A percentile compares a stretch with the other conserved stretches of the same genome.
Conservation (phyloP, 2,888 invertebrate genomes). For the Clivina fossor region DNA sequence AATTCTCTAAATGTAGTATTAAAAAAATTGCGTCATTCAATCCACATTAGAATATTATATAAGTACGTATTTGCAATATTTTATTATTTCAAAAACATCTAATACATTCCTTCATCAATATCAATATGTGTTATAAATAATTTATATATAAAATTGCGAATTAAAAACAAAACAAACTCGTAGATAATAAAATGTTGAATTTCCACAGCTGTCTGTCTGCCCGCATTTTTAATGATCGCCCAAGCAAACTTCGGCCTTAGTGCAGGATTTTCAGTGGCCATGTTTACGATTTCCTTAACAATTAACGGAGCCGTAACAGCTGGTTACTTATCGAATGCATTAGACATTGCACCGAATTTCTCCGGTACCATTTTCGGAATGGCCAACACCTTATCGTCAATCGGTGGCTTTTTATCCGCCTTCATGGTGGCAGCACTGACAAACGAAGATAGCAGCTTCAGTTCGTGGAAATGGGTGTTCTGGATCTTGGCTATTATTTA, state of each 20-base stretch:
- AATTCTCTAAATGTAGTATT: too few relatives aligned
- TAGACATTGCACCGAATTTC: conserved; percentile 87
- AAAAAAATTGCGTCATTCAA: too few relatives aligned
- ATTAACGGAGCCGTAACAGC: conserved; percentile 85
- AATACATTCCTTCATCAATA: too few relatives aligned
- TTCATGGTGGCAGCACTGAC: conserved; percentile 80
- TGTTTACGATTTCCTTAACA: conserved; percentile 78
- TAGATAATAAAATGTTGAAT: conserved; percentile 8
- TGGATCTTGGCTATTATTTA: conserved; percentile 76
- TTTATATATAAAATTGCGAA: background rate
- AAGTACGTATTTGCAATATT: too few relatives aligned
- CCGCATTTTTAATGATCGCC: conserved; percentile 72
- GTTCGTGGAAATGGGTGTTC: conserved; percentile 80
- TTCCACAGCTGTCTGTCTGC: conserved; percentile 60
- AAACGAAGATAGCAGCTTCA: conserved; percentile 69
- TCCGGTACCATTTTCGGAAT: conserved; percentile 87
- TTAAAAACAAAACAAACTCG: too few relatives aligned
- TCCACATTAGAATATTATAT: too few relatives aligned
- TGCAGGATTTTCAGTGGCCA: conserved; percentile 70
- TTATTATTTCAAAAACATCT: too few relatives aligned
- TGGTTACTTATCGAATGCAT: conserved; percentile 81
- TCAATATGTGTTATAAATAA: conserved; percentile 2
- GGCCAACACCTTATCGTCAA: conserved; percentile 83
- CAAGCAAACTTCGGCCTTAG: conserved; percentile 73
- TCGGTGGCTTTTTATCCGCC: conserved; percentile 80